Conservation (phyloP, 2,113 vertebrate genomes). For the Ellobius talpinus region DNA sequence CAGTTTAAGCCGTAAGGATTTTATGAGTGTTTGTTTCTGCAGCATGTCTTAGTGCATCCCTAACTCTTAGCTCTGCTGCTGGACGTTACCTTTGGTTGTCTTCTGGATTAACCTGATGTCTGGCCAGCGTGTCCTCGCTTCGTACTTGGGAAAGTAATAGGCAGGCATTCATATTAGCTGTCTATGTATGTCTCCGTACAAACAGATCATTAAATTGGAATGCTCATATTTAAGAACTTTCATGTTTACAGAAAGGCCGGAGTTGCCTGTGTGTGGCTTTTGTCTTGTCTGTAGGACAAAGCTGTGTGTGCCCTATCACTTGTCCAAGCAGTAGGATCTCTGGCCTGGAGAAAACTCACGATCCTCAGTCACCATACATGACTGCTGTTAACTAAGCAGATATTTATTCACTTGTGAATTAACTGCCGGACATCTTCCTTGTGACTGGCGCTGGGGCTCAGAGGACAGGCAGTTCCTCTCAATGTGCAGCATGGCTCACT, state of each 20-base stretch:
- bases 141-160: not conserved
- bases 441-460: not conserved
- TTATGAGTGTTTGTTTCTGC: slow-evolving; percentile 49
- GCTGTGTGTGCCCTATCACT: not conserved
- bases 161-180: not conserved
- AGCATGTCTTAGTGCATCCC: not conserved
- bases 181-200: not conserved
- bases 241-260: not conserved
- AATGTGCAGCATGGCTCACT: not conserved
- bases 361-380: not conserved
- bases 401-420: slow-evolving; percentile 35
- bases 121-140: slow-evolving; percentile 5
- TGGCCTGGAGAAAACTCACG: not conserved
- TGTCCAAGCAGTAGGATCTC: slow-evolving; percentile 21
- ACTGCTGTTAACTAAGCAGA: not conserved
- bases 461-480: not conserved
- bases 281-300: not conserved
- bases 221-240: slow-evolving; percentile 1
- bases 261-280: not conserved
- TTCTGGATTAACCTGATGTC: not conserved
- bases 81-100: not conserved
- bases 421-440: not conserved
- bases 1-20: slow-evolving; percentile 17
- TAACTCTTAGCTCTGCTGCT: not conserved
- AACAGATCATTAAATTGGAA: not conserved